phyloP scores from a whole-genome alignment of 2,797 vertebrate genomes.

The Propithecus deckenii region DNA sequence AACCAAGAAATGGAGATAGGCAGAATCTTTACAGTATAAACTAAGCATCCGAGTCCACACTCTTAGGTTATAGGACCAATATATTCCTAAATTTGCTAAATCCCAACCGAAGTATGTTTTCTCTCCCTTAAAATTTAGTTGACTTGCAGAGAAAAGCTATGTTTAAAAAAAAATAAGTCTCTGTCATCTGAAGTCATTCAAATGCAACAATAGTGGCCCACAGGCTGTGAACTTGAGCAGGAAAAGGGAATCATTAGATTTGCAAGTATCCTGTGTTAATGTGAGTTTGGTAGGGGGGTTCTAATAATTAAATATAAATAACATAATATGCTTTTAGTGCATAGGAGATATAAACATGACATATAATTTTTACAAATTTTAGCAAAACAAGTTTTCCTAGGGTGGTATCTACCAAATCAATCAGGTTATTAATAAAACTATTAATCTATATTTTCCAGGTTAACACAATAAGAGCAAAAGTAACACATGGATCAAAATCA shows the following conservation, averaged over 20 bases:
- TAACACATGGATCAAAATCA: conserved; percentile 23
- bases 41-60: neutral
- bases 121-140: neutral
- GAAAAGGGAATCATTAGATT: neutral
- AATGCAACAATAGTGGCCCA: neutral
- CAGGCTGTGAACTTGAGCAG: neutral
- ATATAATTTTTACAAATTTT: neutral
- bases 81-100: neutral
- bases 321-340: neutral
- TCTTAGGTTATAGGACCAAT: neutral
- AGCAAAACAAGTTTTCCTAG: neutral
- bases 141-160: neutral
- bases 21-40: neutral
- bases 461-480: neutral
- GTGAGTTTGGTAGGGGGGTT: neutral
- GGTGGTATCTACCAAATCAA: neutral
- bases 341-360: neutral
- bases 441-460: neutral
- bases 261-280: neutral
- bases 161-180: neutral
- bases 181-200: neutral
- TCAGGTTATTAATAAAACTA: neutral
- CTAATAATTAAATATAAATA: neutral
- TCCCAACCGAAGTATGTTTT: neutral
- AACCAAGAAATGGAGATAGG: neutral